These are phyloP conservation scores for Apotomis betuletana DNA, from an alignment of 2,888 invertebrate genomes.

Conservation along the genomic window DNA sequence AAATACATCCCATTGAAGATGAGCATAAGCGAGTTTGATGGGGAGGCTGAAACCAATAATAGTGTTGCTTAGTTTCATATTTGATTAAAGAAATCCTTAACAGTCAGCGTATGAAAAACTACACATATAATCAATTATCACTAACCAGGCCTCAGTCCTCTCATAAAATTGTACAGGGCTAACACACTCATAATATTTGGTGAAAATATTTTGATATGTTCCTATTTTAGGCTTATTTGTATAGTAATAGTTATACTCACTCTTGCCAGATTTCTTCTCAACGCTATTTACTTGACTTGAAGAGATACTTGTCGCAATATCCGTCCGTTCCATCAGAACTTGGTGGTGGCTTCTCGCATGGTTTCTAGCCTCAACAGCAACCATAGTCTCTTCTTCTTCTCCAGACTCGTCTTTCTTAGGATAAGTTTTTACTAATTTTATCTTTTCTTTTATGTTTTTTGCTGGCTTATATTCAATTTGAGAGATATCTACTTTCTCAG, in stretches of 20 bases:
- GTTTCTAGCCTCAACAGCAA: constrained; percentile 83
- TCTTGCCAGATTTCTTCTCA: constrained; percentile 74
- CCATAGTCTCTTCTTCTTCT: constrained; percentile 84
- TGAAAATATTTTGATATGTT: no score
- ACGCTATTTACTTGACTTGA: constrained; percentile 78
- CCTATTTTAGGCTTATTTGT: no score
- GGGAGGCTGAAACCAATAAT: constrained; percentile 59
- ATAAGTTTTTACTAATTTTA: constrained; percentile 80
- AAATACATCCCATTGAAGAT: constrained; percentile 91
- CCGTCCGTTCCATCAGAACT: constrained; percentile 71
- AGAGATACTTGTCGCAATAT: constrained; percentile 84
- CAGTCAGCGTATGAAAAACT: no score
- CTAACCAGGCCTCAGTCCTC: no score
- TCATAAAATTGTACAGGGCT: no score
- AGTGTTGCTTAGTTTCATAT: no score
- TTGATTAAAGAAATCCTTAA: neutral
- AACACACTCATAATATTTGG: no score
- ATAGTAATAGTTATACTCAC: constrained; percentile 55
- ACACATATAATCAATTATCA: no score
- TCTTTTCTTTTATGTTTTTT: constrained; percentile 80
- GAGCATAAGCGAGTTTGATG: constrained; percentile 85
- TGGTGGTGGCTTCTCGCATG: constrained; percentile 71
- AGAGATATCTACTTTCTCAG: constrained; percentile 70
- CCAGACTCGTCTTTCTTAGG: constrained; percentile 77
- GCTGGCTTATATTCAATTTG: constrained; percentile 71